Conservation (phyloP, 2,888 invertebrate species). For the Lagria hirta region DNA sequence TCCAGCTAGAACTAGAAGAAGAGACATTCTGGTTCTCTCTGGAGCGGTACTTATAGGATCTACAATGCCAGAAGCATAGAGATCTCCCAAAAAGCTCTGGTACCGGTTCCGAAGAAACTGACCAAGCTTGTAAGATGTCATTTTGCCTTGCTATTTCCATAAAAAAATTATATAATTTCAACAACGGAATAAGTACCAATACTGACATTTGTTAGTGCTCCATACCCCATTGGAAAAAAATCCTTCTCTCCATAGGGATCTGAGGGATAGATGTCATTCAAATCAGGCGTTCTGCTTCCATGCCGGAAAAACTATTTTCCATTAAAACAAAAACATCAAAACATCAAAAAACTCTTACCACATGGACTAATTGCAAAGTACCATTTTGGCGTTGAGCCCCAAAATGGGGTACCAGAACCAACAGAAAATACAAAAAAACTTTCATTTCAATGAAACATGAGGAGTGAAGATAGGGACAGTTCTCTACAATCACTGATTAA, state of each 20-base stretch:
- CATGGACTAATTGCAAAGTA: conserved; percentile 36
- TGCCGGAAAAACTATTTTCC: conserved; percentile 76
- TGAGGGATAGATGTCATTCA: conserved; percentile 65
- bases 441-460: too few species aligned
- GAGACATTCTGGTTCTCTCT: conserved; percentile 75
- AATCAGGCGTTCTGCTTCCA: conserved; percentile 75
- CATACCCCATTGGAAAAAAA: conserved; percentile 74
- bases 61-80: conserved; percentile 54
- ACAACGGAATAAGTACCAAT: too few species aligned
- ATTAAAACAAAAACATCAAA: too few species aligned
- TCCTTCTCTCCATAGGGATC: conserved; percentile 67
- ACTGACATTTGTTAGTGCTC: conserved; percentile 75
- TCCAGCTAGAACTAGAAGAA: conserved; percentile 67
- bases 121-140: conserved; percentile 52
- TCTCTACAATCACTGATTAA: too few species aligned
- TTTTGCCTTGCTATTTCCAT: conserved; percentile 52
- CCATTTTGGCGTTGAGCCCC: too few species aligned
- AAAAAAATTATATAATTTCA: conserved; percentile 3
- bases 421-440: too few species aligned
- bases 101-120: conserved; percentile 51
- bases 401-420: too few species aligned
- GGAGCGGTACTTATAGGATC: conserved; percentile 65
- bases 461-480: too few species aligned
- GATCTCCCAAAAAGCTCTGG: conserved; percentile 49
- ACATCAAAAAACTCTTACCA: conserved; percentile 35